Evolutionary conservation across 2,113 vertebrate genomes (phyloP), one percentile per base, ranked within the genome.

Genomic region (Labeo rohita): DNA sequence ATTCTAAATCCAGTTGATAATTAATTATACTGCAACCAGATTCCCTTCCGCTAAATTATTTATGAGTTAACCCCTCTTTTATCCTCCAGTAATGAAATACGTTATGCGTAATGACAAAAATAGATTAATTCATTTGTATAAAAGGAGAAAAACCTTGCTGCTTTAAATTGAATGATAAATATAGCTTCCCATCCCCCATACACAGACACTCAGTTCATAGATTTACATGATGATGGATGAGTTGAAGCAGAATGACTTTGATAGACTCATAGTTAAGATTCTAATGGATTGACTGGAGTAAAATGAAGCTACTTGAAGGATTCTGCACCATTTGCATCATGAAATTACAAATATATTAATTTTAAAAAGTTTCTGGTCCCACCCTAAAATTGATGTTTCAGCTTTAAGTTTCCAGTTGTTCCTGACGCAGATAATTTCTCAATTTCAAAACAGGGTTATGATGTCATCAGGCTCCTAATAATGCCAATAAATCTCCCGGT

Each of bases 391-490:
- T 1, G 21, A n/a, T 4, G 10, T 21, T 13, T 47, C 70, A 47
- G 6, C 47, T 76, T 28, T 52, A 50, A 76, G 49, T 76, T 28
- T 52, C 12, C 23, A 52, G 16, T 76, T 50, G 11, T 76, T 76
- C 23, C 47, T 12, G 2, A 77, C 9, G 3, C 6, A 18, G 49
- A 77, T 36, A 47, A 61, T 47, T 11, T 8, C 21, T 63, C 16
- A 70, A 70, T 39, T 82, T 36, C 11, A 36, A 21, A 70, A 28
- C 28, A 81, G 50, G 79, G 43, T 66, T 50, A 66, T 11, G 49
- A 70, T 70, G 63, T 70, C 90, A 94, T 93, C 93, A 92, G 87
- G 70, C 89, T 70, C 86, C 91, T 88, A 90, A 87, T 94, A 89
- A 92, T 91, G 87, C 90, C 75, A 86, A 39, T 76, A 36, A 63